phyloP scores from a whole-genome alignment of 2,888 invertebrate species.

The Tipula unca region DNA sequence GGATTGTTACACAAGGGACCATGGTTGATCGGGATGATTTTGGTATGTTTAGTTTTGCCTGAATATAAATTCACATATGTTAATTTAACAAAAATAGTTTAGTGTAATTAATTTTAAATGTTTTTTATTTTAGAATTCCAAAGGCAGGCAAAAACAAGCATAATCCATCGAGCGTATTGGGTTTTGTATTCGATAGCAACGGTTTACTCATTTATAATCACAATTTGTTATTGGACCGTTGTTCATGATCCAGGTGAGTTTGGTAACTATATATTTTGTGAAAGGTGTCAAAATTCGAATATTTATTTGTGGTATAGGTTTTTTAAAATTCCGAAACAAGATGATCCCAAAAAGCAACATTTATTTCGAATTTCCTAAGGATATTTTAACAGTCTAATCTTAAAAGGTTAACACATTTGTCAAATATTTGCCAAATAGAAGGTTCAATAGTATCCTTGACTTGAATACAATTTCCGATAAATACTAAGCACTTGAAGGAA shows the following conservation, averaged over 20 bases:
- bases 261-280: not conserved
- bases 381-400: too few relatives aligned
- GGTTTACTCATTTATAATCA: constrained; percentile 42
- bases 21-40: constrained; percentile 44
- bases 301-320: too few relatives aligned
- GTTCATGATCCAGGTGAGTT: constrained; percentile 60
- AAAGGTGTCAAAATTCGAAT: too few relatives aligned
- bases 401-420: too few relatives aligned
- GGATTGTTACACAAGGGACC: constrained; percentile 43
- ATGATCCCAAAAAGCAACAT: too few relatives aligned
- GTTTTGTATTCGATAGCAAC: constrained; percentile 41
- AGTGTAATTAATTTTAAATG: not conserved
- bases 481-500: too few relatives aligned
- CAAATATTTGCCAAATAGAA: too few relatives aligned
- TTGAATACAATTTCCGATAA: too few relatives aligned
- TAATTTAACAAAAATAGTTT: not conserved
- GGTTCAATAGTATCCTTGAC: too few relatives aligned
- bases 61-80: too few relatives aligned
- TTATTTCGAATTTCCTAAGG: too few relatives aligned
- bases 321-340: too few relatives aligned
- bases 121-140: constrained; percentile 32
- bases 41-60: constrained; percentile 20
- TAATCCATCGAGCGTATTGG: constrained; percentile 40
- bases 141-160: constrained; percentile 41
- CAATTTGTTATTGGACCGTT: constrained; percentile 44